Conservation (phyloP, 2,888 invertebrate genomes). For the Mimachlamys varia region DNA sequence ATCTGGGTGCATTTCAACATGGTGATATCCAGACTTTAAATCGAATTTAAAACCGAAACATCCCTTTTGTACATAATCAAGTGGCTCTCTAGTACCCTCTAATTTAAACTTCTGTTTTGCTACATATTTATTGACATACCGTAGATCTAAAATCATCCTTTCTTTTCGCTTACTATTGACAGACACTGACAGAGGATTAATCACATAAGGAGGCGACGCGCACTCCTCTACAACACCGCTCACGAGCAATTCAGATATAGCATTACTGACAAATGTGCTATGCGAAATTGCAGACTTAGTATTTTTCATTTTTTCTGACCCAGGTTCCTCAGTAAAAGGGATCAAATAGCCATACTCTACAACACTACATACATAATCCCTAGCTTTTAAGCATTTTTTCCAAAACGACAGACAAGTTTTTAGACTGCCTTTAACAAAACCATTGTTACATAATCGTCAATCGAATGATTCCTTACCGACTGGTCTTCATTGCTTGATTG, state of each 20-base stretch:
- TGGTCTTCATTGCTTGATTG: neutral
- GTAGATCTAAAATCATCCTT: constrained; percentile 49
- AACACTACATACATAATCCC: constrained; percentile 36
- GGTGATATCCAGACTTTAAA: constrained; percentile 52
- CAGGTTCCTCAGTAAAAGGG: too few relatives aligned
- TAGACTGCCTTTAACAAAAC: constrained; percentile 11
- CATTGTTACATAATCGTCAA: neutral
- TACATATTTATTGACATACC: constrained; percentile 51
- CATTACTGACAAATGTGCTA: constrained; percentile 35
- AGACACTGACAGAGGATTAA: constrained; percentile 50
- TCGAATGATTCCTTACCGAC: neutral
- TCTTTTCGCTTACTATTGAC: constrained; percentile 41
- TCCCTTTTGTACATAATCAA: constrained; percentile 40
- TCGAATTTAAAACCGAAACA: constrained; percentile 50
- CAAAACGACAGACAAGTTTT: constrained; percentile 28
- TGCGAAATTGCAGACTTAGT: too few relatives aligned
- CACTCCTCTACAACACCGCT: constrained; percentile 37
- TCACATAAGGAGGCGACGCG: constrained; percentile 25
- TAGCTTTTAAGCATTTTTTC: constrained; percentile 36
- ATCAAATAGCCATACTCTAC: too few relatives aligned
- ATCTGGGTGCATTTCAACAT: constrained; percentile 49
- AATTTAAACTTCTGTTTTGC: constrained; percentile 48
- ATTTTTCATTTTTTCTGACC: too few relatives aligned
- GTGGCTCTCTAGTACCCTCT: constrained; percentile 47
- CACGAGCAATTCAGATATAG: constrained; percentile 32